Evolutionary conservation across 1,140 invertebrate species (phyloP).

Genomic region (Hycleus phaleratus): DNA sequence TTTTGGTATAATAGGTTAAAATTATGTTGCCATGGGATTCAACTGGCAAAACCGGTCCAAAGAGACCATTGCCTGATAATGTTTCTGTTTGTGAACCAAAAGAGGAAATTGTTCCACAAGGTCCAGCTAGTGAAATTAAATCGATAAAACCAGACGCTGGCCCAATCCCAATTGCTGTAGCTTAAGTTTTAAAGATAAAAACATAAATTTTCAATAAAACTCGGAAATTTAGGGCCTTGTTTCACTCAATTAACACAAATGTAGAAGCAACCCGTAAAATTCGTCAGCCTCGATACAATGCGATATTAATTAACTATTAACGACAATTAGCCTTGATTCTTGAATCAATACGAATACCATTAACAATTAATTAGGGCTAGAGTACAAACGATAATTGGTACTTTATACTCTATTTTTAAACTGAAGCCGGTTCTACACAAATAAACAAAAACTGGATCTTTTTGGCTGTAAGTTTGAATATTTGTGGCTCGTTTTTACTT

Average conservation of each 20-base stretch:
- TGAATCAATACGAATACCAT: too few relatives aligned
- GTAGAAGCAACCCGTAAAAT: too few relatives aligned
- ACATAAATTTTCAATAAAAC: constrained; percentile 13
- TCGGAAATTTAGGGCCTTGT: not conserved
- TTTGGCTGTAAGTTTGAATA: too few relatives aligned
- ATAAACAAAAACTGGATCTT: too few relatives aligned
- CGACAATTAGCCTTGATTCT: too few relatives aligned
- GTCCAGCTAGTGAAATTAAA: constrained; percentile 58
- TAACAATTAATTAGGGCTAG: too few relatives aligned
- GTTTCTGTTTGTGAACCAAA: constrained; percentile 93
- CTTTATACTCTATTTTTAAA: too few relatives aligned
- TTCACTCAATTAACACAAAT: not conserved
- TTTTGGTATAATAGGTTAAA: constrained; percentile 60
- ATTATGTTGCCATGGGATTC: constrained; percentile 99
- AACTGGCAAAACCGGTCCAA: constrained; percentile 94
- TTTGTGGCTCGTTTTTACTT: too few relatives aligned
- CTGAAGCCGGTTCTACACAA: too few relatives aligned
- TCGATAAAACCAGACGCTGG: constrained; percentile 43
- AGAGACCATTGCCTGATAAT: constrained; percentile 94
- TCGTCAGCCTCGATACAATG: too few relatives aligned
- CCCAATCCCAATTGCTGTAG: constrained; percentile 37
- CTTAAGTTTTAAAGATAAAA: constrained; percentile 7
- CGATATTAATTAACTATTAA: too few relatives aligned
- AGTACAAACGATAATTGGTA: too few relatives aligned
- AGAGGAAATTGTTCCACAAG: constrained; percentile 60